Evolutionary conservation across 2,797 vertebrate species (phyloP).

Genomic region (Eurystomus glaucurus): DNA sequence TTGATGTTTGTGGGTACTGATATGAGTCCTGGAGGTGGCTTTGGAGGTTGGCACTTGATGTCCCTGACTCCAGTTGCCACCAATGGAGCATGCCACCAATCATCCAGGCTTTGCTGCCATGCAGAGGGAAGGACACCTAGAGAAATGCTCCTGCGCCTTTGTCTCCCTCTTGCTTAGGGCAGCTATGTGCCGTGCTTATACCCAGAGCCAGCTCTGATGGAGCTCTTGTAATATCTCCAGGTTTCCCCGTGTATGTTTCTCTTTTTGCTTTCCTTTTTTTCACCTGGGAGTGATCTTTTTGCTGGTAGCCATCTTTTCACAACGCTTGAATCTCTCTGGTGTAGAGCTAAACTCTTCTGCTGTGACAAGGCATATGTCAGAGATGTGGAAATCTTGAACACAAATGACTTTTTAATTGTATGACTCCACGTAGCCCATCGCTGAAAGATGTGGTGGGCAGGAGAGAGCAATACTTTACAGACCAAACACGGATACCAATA

Average conservation of each 20-base stretch:
- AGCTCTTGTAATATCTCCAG: background rate
- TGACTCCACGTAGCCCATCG: background rate
- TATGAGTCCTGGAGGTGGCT: fast-evolving
- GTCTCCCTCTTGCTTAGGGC: background rate
- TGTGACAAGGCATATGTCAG: slow-evolving; percentile 21
- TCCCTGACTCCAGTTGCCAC: background rate
- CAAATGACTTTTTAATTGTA: slow-evolving; percentile 61
- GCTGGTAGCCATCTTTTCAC: background rate
- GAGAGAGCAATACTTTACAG: slow-evolving; percentile 45
- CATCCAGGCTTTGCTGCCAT: background rate
- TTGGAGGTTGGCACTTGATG: background rate
- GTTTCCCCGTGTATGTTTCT: background rate
- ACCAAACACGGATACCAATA: slow-evolving; percentile 36
- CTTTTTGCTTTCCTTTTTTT: background rate
- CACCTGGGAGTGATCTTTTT: background rate
- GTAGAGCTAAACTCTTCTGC: background rate
- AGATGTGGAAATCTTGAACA: background rate
- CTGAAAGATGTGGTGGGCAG: slow-evolving; percentile 5
- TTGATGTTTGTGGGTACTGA: background rate
- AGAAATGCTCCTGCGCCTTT: background rate
- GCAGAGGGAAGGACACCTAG: background rate
- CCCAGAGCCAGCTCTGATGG: background rate
- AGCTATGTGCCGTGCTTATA: background rate
- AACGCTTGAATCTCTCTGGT: background rate
- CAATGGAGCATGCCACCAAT: fast-evolving